Conservation (phyloP, 2,113 vertebrate species). For the Actenoides hombroni region DNA sequence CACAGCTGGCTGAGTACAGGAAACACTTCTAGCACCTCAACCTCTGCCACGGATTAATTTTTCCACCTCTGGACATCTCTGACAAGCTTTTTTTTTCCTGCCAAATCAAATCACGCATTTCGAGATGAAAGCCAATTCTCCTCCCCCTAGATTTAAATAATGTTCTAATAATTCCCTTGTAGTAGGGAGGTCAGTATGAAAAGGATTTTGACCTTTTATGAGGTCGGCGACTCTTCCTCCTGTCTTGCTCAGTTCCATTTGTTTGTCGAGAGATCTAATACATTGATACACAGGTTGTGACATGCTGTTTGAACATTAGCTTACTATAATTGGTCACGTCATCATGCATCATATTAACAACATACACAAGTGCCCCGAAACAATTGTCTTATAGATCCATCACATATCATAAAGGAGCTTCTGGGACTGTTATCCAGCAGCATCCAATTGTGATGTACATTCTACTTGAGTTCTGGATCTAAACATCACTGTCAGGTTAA, state of each 20-base stretch:
- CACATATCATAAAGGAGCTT: slow-evolving; percentile 81
- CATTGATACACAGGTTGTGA: slow-evolving; percentile 93
- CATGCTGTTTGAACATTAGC: slow-evolving; percentile 89
- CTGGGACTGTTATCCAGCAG: slow-evolving; percentile 79
- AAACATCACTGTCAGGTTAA: slow-evolving; percentile 69
- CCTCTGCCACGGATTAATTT: not conserved
- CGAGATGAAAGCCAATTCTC: not conserved
- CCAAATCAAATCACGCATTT: slow-evolving; percentile 12
- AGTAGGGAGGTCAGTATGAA: not conserved
- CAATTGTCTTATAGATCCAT: slow-evolving; percentile 88
- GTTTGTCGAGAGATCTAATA: slow-evolving; percentile 83
- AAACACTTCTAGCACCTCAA: not conserved
- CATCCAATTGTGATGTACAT: slow-evolving; percentile 72
- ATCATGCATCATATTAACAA: slow-evolving; percentile 90
- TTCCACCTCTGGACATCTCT: not conserved
- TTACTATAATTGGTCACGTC: slow-evolving; percentile 90
- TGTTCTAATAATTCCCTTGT: not conserved
- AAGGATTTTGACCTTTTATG: slow-evolving; percentile 72
- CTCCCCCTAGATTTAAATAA: not conserved
- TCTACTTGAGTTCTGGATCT: slow-evolving; percentile 65
- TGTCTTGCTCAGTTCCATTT: slow-evolving; percentile 80
- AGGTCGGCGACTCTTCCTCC: slow-evolving; percentile 76
- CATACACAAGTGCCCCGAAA: slow-evolving; percentile 88
- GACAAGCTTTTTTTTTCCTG: slow-evolving; percentile 9
- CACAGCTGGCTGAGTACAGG: not conserved